These are phyloP conservation scores for Trinectes maculatus DNA, from an alignment of 2,113 vertebrate species.

Conservation along the genomic window DNA sequence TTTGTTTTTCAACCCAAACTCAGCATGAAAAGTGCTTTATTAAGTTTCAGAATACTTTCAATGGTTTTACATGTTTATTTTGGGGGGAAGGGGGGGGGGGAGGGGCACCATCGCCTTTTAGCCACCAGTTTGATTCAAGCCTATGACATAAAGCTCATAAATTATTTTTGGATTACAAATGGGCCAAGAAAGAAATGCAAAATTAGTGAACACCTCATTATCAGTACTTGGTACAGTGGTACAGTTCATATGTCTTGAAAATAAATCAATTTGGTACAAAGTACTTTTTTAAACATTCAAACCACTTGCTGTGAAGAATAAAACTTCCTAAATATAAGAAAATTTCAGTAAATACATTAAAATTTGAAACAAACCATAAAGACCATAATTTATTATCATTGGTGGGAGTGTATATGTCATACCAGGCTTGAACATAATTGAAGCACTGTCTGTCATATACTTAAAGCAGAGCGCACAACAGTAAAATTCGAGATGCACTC, in stretches of 20 bases:
- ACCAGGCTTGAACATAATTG: conserved; percentile 9
- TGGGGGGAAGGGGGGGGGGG: conserved; percentile 11
- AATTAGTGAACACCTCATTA: conserved; percentile 23
- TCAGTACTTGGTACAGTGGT: conserved; percentile 30
- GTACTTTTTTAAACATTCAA: conserved; percentile 60
- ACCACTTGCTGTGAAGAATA: conserved; percentile 24
- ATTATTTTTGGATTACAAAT: conserved; percentile 48
- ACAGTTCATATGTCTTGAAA: conserved; percentile 37
- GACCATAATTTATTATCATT: conserved; percentile 6
- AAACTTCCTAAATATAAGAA: conserved; percentile 7
- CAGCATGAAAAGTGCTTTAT: conserved; percentile 72
- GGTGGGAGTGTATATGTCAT: conserved; percentile 17
- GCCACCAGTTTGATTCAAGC: conserved; percentile 22
- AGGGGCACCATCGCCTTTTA: conserved; percentile 25
- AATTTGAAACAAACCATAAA: conserved; percentile 1
- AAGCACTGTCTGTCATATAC: background rate
- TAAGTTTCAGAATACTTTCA: conserved; percentile 59
- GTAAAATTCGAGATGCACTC: conserved; percentile 21
- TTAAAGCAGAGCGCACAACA: conserved; percentile 8
- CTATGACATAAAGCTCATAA: conserved; percentile 40
- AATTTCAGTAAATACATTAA: conserved; percentile 41
- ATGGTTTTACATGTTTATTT: conserved; percentile 43
- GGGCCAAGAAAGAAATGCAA: conserved; percentile 12
- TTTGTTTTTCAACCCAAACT: conserved; percentile 41
- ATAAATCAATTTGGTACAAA: conserved; percentile 59